Percentiles rank a stretch among this genome's conserved stretches.
Evolutionary conservation across 2,888 invertebrate species (phyloP).

Genomic region (Standfussiana lucernea): DNA sequence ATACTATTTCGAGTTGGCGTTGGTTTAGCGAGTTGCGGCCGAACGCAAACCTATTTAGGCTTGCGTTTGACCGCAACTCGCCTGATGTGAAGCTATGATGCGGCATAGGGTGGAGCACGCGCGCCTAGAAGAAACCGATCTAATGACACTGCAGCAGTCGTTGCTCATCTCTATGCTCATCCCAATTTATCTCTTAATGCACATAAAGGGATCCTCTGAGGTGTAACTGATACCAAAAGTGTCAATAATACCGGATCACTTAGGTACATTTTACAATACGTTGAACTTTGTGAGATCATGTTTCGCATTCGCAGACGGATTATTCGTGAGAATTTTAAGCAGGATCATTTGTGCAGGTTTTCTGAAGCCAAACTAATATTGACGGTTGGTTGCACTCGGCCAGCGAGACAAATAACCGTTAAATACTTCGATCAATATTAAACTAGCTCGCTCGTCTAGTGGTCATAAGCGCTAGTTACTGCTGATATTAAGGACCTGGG

Average conservation of each 20-base stretch:
- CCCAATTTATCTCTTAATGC: background rate
- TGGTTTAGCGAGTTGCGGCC: too few relatives aligned
- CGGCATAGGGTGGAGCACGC: too few relatives aligned
- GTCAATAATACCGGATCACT: background rate
- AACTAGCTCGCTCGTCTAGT: background rate
- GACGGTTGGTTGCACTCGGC: slow-evolving; percentile 13
- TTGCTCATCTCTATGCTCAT: background rate
- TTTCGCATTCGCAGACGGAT: background rate
- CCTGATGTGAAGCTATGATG: too few relatives aligned
- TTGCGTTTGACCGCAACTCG: too few relatives aligned
- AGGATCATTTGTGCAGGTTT: slow-evolving; percentile 1
- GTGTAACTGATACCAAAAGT: background rate
- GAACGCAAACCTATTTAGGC: too few relatives aligned
- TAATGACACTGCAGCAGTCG: background rate
- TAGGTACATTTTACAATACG: background rate
- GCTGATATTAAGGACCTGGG: background rate
- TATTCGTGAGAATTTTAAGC: slow-evolving; percentile 18
- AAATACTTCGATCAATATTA: slow-evolving; percentile 4
- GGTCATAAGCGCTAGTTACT: background rate
- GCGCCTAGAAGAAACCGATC: too few relatives aligned
- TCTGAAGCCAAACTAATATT: slow-evolving; percentile 14
- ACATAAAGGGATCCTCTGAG: background rate
- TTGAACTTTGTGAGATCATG: slow-evolving; percentile 1
- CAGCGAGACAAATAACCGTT: slow-evolving; percentile 6
- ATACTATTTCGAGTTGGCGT: too few relatives aligned